Base-by-base conservation (phyloP, 2,113 vertebrate species). In the Lophochroa leadbeateri region DNA sequence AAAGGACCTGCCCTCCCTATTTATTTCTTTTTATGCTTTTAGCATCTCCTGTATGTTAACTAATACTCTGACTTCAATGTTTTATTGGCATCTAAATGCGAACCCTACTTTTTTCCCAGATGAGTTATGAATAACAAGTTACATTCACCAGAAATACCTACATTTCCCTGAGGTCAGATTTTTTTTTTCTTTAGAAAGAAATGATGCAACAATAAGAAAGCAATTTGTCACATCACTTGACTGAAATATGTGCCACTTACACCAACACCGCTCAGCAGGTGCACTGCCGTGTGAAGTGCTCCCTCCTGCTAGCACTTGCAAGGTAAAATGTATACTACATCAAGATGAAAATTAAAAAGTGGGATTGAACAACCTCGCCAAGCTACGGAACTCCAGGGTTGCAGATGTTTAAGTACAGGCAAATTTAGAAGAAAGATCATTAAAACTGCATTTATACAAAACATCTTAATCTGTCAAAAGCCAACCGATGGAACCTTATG, bases 181-280 rank as follows among this genome's bases (percentile, higher is more conserved):
- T 90, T 50, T 94, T 68, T 93, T 85, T 86, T 63, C 23, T 69
- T 92, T 49, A 87, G 71, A 87, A 96, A 95, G 39, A 97, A 97
- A 82, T 61, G 82, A 94, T 75, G 52, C 89, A 96, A 94, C 76
- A 96, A 86, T 64, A 95, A 52, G 72, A 49, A 82, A 75, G 25
- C 41, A 76, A 88, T 68, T 92, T 82, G 58, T 74, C 76, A 74
- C 46, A 81, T 88, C 55, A 53, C 58, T 85, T 87, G 41, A 92
- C 68, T 78, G 64, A 60, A 91, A 70, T 63, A 46, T 7, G 37
- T 35, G 68, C 33, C 33, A n/a, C 35, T 91, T 81, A n/a, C n/a
- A 83, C 68, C 75, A 86, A 46, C 52, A 60, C 2, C 7, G 53
- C 82, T 31, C 71, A 93, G 84, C 55, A 85, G 86, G 50, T 44